These are phyloP conservation scores for Amblyopsis hoosieri DNA, from an alignment of 2,797 vertebrate species.

Conservation along the genomic window DNA sequence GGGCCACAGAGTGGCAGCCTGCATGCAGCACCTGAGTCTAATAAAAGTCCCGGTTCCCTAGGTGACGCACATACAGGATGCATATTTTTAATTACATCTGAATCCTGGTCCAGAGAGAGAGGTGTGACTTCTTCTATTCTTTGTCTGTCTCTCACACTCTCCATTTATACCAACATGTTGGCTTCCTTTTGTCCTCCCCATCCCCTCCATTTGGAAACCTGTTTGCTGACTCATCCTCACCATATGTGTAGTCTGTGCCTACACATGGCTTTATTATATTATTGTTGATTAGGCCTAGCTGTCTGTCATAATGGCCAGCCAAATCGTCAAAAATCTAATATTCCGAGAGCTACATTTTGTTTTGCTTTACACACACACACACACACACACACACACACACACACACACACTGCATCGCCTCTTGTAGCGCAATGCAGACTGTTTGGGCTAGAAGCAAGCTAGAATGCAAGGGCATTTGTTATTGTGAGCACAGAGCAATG, in stretches of 20 bases:
- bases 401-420: neutral
- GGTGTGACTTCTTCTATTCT: slow-evolving; percentile 23
- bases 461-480: neutral
- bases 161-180: neutral
- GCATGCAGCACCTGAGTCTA: slow-evolving; percentile 57
- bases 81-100: slow-evolving; percentile 67
- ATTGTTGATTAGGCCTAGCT: neutral
- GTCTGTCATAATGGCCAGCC: slow-evolving; percentile 16
- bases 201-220: slow-evolving; percentile 12
- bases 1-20: slow-evolving; percentile 11
- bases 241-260: slow-evolving; percentile 31
- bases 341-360: neutral
- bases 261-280: slow-evolving; percentile 19
- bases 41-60: slow-evolving; percentile 44
- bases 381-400: neutral
- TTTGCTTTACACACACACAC: neutral
- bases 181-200: neutral
- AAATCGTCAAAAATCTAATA: slow-evolving; percentile 3
- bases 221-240: slow-evolving; percentile 58
- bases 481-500: slow-evolving; percentile 9
- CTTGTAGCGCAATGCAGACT: neutral
- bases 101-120: slow-evolving; percentile 35
- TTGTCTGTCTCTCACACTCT: slow-evolving; percentile 17
- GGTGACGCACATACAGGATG: slow-evolving; percentile 46
- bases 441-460: neutral